phyloP scores from a whole-genome alignment of 2,797 vertebrate species.

The Ctenopoma kingsleyae region DNA sequence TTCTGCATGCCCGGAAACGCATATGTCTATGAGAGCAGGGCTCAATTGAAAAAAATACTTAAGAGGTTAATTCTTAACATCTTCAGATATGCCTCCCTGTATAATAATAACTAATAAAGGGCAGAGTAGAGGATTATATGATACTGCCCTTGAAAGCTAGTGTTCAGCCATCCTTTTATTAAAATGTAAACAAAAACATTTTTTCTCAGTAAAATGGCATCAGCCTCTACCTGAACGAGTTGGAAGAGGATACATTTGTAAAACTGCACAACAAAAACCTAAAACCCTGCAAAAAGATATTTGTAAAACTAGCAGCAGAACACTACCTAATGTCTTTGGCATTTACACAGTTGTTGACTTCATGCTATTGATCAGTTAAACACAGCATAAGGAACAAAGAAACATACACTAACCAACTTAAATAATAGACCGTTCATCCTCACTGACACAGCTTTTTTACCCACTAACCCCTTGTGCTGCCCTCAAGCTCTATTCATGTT shows the following conservation, averaged over 20 bases:
- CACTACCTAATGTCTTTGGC: slow-evolving; percentile 10
- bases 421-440: slow-evolving; percentile 53
- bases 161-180: not conserved
- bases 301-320: slow-evolving; percentile 22
- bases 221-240: slow-evolving; percentile 1
- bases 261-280: slow-evolving; percentile 4
- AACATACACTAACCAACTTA: slow-evolving; percentile 49
- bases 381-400: slow-evolving; percentile 55
- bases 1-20: not conserved
- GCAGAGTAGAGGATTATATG: not conserved
- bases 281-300: not conserved
- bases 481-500: slow-evolving; percentile 7
- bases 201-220: not conserved
- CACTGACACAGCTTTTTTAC: slow-evolving; percentile 16
- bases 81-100: not conserved
- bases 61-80: not conserved
- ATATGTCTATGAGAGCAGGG: not conserved
- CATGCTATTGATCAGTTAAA: slow-evolving; percentile 61
- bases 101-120: slow-evolving; percentile 23
- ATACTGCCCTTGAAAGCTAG: not conserved
- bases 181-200: not conserved
- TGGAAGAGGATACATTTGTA: slow-evolving; percentile 22
- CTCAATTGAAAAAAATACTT: slow-evolving; percentile 7
- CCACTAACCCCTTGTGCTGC: slow-evolving; percentile 16
- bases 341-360: slow-evolving; percentile 38